Evolutionary conservation across 2,888 invertebrate genomes (phyloP).

Genomic region (Caenorhabditis doughertyi): DNA sequence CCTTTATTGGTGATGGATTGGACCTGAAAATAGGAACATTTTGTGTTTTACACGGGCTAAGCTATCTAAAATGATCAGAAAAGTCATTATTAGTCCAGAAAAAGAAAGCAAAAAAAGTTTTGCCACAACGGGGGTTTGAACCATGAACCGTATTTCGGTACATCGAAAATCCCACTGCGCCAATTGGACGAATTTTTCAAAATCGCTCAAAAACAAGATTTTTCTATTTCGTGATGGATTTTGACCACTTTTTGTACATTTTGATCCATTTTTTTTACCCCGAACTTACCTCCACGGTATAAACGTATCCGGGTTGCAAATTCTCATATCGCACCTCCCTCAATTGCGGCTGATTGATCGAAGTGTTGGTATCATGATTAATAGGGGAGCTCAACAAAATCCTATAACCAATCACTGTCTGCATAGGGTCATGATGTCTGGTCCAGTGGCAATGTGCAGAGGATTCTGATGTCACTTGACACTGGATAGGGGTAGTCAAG

Average conservation of each 20-base stretch:
- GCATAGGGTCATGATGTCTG: conserved; percentile 60
- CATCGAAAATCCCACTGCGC: too few relatives aligned
- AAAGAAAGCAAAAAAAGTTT: too few relatives aligned
- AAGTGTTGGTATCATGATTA: conserved; percentile 66
- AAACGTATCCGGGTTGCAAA: conserved; percentile 65
- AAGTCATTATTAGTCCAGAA: too few relatives aligned
- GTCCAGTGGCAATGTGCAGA: conserved; percentile 66
- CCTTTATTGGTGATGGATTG: conserved; percentile 71
- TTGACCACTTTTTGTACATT: not conserved
- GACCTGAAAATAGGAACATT: conserved; percentile 58
- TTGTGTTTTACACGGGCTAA: not conserved
- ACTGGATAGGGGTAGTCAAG: conserved; percentile 65
- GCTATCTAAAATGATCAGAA: too few relatives aligned
- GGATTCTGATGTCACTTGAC: conserved; percentile 57
- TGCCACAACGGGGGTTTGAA: too few relatives aligned
- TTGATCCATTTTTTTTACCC: not conserved
- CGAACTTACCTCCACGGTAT: conserved; percentile 67
- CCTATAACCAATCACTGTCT: conserved; percentile 70
- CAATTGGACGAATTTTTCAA: too few relatives aligned
- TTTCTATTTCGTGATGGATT: too few relatives aligned
- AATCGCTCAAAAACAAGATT: too few relatives aligned
- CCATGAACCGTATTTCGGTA: too few relatives aligned
- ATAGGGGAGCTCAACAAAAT: conserved; percentile 66
- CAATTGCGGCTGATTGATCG: conserved; percentile 71
- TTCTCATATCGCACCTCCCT: conserved; percentile 66